Conservation (phyloP, 30 jellyfish, hydroid and myxozoan genomes). For the Clytia hemisphaerica region DNA sequence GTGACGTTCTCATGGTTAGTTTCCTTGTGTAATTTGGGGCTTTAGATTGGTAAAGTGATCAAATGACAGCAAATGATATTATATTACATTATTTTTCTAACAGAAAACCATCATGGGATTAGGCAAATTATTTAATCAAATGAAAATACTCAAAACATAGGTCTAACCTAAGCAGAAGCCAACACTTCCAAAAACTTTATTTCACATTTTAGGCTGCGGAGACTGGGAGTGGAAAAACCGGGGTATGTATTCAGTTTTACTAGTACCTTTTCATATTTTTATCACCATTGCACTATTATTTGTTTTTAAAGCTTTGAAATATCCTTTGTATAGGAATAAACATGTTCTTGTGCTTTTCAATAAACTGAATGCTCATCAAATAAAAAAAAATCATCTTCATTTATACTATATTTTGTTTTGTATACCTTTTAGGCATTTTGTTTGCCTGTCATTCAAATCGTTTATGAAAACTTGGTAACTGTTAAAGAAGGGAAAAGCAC, state of each 20-base stretch:
- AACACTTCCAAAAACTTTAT: neutral
- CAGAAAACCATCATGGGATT: neutral
- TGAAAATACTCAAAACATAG: neutral
- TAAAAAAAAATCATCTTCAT: neutral
- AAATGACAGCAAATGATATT: neutral
- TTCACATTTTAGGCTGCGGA: constrained; percentile 91
- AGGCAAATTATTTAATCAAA: neutral
- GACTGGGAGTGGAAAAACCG: constrained; percentile 99
- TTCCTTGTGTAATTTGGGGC: neutral
- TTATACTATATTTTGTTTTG: neutral
- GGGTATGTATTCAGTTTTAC: constrained; percentile 53
- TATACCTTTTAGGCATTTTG: constrained; percentile 72
- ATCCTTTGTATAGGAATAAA: no score
- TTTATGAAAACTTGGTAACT: constrained; percentile 78
- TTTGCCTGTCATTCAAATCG: constrained; percentile 91
- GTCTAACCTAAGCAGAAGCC: neutral
- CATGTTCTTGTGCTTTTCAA: no score
- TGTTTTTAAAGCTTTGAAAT: no score
- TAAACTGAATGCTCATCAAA: no score
- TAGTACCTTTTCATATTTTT: no score
- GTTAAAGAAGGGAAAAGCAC: constrained; percentile 58
- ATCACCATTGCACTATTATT: no score
- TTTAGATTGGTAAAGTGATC: neutral
- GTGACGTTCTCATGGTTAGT: constrained; percentile 94
- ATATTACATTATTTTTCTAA: neutral